phyloP scores from a whole-genome alignment of 2,888 invertebrate genomes.

The Polyommatus iphigenia region DNA sequence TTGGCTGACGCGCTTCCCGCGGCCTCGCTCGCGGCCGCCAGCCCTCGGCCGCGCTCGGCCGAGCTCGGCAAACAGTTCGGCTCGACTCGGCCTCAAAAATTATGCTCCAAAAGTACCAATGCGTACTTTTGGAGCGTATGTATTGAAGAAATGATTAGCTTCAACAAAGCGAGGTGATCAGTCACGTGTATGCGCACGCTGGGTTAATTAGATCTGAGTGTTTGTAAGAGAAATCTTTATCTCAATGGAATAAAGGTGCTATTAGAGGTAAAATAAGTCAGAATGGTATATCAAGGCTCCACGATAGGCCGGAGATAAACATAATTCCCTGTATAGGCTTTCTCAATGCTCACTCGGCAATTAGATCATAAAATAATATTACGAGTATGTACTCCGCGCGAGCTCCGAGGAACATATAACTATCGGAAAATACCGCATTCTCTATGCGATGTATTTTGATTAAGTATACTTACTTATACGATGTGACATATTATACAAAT shows the following conservation, averaged over 20 bases:
- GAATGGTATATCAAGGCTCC: background rate
- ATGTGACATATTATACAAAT: no score
- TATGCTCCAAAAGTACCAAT: background rate
- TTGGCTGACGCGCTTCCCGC: conserved; percentile 74
- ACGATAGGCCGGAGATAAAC: background rate
- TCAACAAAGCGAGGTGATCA: conserved; percentile 7
- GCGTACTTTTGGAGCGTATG: background rate
- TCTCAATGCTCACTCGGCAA: background rate
- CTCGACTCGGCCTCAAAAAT: conserved; percentile 48
- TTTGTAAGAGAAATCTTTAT: background rate
- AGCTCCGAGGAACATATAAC: no score
- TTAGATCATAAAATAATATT: no score
- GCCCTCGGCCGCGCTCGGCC: conserved; percentile 50
- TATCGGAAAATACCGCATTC: no score
- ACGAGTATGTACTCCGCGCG: no score
- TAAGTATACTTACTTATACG: no score
- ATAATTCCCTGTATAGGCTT: background rate
- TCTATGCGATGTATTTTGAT: no score
- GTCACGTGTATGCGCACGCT: background rate
- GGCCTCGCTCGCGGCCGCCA: conserved; percentile 76
- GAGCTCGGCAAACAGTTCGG: conserved; percentile 42
- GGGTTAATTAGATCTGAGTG: background rate
- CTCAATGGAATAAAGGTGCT: background rate
- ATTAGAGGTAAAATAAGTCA: background rate
- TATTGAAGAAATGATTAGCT: background rate